These are phyloP conservation scores for Pharmacophagus antenor DNA, from an alignment of 2,888 invertebrate genomes.

Conservation along the genomic window DNA sequence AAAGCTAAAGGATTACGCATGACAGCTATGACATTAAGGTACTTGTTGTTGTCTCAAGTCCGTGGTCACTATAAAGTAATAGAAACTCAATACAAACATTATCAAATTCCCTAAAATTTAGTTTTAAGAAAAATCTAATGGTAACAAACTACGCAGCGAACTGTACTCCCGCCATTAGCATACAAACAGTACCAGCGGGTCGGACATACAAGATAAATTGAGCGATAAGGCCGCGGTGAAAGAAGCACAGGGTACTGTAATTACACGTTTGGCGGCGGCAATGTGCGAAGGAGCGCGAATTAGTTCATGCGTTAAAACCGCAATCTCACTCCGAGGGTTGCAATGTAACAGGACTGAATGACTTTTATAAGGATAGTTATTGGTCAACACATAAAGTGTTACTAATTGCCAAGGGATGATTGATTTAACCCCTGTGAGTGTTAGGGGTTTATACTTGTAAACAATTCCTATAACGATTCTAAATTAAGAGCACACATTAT, in stretches of 20 bases:
- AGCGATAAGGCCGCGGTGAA: slow-evolving; percentile 64
- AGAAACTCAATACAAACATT: too few relatives aligned
- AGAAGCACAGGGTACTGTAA: slow-evolving; percentile 60
- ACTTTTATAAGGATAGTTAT: slow-evolving; percentile 23
- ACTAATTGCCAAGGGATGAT: slow-evolving; percentile 20
- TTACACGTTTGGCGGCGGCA: slow-evolving; percentile 50
- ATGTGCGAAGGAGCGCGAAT: slow-evolving; percentile 38
- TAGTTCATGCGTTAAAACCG: slow-evolving; percentile 35
- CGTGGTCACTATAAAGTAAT: too few relatives aligned
- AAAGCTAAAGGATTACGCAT: too few relatives aligned
- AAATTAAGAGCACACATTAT: too few relatives aligned
- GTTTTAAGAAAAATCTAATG: neutral
- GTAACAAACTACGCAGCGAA: slow-evolving; percentile 31
- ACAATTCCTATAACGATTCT: too few relatives aligned
- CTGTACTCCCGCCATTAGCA: slow-evolving; percentile 62
- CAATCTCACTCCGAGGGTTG: slow-evolving; percentile 35
- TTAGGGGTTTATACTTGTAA: too few relatives aligned
- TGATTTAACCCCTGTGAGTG: slow-evolving; percentile 15
- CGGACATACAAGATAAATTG: slow-evolving; percentile 70
- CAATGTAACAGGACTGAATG: slow-evolving; percentile 18
- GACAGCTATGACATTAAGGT: too few relatives aligned
- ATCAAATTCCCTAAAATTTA: neutral
- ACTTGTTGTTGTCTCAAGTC: too few relatives aligned
- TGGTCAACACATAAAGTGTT: slow-evolving; percentile 4
- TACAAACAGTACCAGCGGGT: slow-evolving; percentile 63